Percentiles rank a stretch among this genome's conserved stretches.
These are phyloP conservation scores for Trilocha varians DNA, from an alignment of 2,888 invertebrate species.

Conservation along the genomic window DNA sequence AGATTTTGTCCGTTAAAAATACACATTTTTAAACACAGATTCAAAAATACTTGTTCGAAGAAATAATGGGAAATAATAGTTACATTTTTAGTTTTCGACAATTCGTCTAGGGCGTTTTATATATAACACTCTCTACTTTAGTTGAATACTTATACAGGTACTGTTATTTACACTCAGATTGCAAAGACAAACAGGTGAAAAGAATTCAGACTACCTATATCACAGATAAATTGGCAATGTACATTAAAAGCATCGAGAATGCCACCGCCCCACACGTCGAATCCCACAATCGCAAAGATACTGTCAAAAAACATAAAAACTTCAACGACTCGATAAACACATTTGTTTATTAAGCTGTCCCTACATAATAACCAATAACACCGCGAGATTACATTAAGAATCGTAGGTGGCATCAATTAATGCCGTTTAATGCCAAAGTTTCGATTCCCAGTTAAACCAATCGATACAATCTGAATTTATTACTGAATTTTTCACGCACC, in stretches of 20 bases:
- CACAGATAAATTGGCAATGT: neutral
- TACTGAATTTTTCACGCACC: slow-evolving; percentile 68
- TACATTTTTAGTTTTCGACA: no score
- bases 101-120: no score
- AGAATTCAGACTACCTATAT: no score
- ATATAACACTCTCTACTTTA: no score
- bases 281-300: neutral
- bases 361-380: slow-evolving; percentile 40
- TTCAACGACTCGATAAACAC: slow-evolving; percentile 35
- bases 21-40: no score
- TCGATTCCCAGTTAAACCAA: slow-evolving; percentile 52
- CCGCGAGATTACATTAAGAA: slow-evolving; percentile 26
- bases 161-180: no score
- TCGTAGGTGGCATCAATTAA: slow-evolving; percentile 50
- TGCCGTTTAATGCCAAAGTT: slow-evolving; percentile 42
- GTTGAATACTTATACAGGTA: no score
- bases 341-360: slow-evolving; percentile 39
- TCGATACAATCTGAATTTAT: slow-evolving; percentile 69
- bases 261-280: slow-evolving; percentile 1
- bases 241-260: neutral
- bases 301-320: slow-evolving; percentile 23
- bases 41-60: no score
- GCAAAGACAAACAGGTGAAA: no score
- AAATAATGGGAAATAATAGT: no score
- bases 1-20: no score